phyloP scores from a whole-genome alignment of 2,797 vertebrate species.

The Pachyuromys duprasi region DNA sequence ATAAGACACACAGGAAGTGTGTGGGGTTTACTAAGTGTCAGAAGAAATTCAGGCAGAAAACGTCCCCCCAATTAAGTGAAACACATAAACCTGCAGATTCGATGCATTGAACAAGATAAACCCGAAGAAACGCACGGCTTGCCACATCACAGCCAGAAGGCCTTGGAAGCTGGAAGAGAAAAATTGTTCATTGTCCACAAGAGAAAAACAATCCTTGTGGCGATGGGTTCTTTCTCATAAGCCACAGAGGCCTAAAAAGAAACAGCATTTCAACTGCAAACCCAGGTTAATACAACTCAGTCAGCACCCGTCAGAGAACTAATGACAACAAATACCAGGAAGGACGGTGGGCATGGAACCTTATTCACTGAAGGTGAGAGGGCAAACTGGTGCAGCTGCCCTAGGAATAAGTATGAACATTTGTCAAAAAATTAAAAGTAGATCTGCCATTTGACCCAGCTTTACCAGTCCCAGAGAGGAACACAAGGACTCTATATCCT shows the following conservation, averaged over 20 bases:
- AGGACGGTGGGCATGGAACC: neutral
- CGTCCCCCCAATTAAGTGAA: neutral
- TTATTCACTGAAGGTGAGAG: too few species aligned
- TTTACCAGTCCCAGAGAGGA: neutral
- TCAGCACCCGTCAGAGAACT: neutral
- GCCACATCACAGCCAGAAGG: neutral
- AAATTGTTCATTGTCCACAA: neutral
- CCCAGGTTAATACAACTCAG: neutral
- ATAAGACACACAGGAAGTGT: neutral
- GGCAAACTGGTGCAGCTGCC: neutral
- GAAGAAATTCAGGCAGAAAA: neutral
- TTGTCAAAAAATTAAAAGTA: neutral
- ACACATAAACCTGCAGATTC: neutral
- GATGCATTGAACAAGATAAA: neutral
- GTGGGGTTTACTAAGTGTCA: neutral
- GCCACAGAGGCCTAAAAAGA: neutral
- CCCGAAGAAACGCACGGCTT: neutral
- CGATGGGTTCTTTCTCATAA: neutral
- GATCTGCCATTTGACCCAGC: neutral
- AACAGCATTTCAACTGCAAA: neutral
- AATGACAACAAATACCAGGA: neutral
- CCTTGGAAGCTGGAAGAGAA: neutral
- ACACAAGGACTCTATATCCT: neutral
- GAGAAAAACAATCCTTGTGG: neutral
- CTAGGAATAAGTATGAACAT: neutral